Evolutionary conservation across 2,888 invertebrate genomes (phyloP), one percentile per base, ranked within the genome.

Genomic region (Odontomyia ornata): DNA sequence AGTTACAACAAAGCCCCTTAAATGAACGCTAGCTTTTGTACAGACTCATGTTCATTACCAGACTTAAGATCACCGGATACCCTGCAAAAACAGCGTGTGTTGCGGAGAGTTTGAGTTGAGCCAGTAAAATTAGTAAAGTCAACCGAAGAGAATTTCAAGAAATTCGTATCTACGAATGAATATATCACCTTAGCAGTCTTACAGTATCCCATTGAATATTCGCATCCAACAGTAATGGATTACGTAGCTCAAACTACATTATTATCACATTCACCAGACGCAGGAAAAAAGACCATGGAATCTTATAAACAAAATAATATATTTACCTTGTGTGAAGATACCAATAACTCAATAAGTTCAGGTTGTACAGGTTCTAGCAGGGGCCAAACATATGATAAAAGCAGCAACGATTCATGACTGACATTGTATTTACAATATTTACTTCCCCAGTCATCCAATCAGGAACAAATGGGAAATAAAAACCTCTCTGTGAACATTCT

Each of bases 31-130:
- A n/a, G n/a, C n/a, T n/a, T n/a, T n/a, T n/a, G n/a, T n/a, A n/a
- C n/a, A n/a, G n/a, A n/a, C n/a, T n/a, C n/a, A n/a, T n/a, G 89
- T 56, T 85, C 89, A 80, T 82, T 88, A 60, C 88, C 89, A 0
- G 89, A 91, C 81, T 85, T 89, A 65, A 87, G 89, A 82, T 91
- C 91, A 84, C 91, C 91, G 2, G 89, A 89, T 79, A 89, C 90
- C 0, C 90, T 94, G 71, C 90, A 91, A 80, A 94, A 94, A 83
- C 94, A 94, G 81, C 92, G 91, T 83, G 89, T 91, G 0, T 85
- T 52, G 84, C 85, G 0, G 83, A 80, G 36, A 83, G 83, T 79
- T 76, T 85, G 56, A 80, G 85, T 60, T 69, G 85, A 84, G 5
- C 82, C 83, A 30, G 81, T 86, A n/a, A 79, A 82, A 67, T 77